Base-by-base conservation (phyloP, 23 tunicate genomes). In the Ascidia mentula region DNA sequence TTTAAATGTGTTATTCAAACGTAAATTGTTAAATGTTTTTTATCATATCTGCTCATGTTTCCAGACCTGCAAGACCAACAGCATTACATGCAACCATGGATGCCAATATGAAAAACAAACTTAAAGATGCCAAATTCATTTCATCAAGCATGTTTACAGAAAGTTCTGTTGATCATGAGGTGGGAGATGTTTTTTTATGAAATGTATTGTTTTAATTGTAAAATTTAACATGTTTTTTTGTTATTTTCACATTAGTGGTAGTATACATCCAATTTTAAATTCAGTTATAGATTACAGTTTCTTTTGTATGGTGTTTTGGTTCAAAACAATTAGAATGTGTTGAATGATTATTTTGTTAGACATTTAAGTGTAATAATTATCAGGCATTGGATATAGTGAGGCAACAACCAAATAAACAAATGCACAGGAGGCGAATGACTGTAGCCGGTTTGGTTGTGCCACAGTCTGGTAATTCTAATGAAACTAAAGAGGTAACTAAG, bases 381-480 rank as follows among this genome's bases (percentile, higher is more conserved):
- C 24, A 53, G 65, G 65, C 65, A 53, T 9, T 53, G 65, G 65
- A 53, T 53, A 53, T 53, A 20, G 65, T 53, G 13, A 53, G 65
- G 65, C 65, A 53, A 28, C 65, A 53, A 53, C 65, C 65, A 20
- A 26, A 53, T 9, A 72, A 33, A 39, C 33, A 77, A 24, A 18
- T 30, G 38, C 85, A 81, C 34, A 38, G 77, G 40, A 77, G 85
- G 12, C 31, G 85, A 39, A 72, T 71, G 77, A 81, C 85, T n/a
- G 85, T 81, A 15, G 85, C 77, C 7, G 85, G 85, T 20, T 81
- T 81, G 72, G 72, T 81, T 0, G 45, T 60, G 38, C 85, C 85
- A 33, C 18, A 13, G 0, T 69, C 69, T 71, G 78, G 42, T 30
- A 45, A 72, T 71, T 2, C 7, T 8, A n/a, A 18, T 0, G 77